Conservation (phyloP, 1,140 invertebrate species). For the Paramacrobiotus metropolitanus region DNA sequence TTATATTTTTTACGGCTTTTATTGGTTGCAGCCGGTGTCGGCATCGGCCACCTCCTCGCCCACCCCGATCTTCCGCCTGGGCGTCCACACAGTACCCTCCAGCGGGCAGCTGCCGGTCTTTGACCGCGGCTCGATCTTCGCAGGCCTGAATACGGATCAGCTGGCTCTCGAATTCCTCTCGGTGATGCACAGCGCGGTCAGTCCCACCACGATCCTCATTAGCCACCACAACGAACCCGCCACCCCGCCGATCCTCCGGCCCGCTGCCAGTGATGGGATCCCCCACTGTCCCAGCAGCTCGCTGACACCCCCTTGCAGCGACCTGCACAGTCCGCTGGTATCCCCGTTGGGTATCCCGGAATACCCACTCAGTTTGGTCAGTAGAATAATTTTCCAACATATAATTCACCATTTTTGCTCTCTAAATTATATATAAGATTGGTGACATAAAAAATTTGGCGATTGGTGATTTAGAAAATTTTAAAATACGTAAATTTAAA, state of each 20-base stretch:
- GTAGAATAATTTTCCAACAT: conserved; percentile 24
- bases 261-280: not conserved
- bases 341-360: not conserved
- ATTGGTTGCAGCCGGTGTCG: too few species aligned
- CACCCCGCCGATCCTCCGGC: not conserved
- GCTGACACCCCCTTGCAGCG: not conserved
- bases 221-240: too few species aligned
- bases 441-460: too few species aligned
- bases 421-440: too few species aligned
- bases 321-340: not conserved
- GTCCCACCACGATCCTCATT: not conserved
- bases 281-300: not conserved
- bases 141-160: conserved; percentile 13
- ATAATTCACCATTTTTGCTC: too few species aligned
- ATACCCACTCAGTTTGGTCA: conserved; percentile 40
- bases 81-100: too few species aligned
- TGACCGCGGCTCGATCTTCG: conserved; percentile 15
- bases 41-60: too few species aligned
- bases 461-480: too few species aligned
- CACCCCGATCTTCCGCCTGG: too few species aligned
- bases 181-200: not conserved
- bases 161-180: not conserved
- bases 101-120: conserved; percentile 5
- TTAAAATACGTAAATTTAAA: too few species aligned
- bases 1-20: too few species aligned